These are phyloP conservation scores for Mesaphorura yosii DNA, from an alignment of 1,140 invertebrate species.

Conservation along the genomic window DNA sequence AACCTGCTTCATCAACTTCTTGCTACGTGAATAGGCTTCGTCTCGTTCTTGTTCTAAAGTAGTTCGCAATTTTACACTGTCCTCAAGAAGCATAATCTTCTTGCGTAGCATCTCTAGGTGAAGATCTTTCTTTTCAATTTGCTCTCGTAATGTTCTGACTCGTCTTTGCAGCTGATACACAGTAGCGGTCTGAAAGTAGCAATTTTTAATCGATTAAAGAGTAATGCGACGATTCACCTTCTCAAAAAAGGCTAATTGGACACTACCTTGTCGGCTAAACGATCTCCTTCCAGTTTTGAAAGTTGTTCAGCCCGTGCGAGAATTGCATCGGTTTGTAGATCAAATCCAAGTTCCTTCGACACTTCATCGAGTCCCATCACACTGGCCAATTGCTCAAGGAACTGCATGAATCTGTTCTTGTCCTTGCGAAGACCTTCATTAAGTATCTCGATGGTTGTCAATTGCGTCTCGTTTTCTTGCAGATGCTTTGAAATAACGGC, in stretches of 20 bases:
- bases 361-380: constrained; percentile 64
- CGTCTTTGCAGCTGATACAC: constrained; percentile 71
- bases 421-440: constrained; percentile 54
- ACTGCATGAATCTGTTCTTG: constrained; percentile 51
- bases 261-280: constrained; percentile 59
- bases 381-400: constrained; percentile 56
- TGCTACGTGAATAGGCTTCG: constrained; percentile 41
- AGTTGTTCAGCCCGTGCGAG: constrained; percentile 63
- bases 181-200: constrained; percentile 53
- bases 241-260: neutral
- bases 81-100: constrained; percentile 63
- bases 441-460: constrained; percentile 49
- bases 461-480: constrained; percentile 58
- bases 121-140: constrained; percentile 77
- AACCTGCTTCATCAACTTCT: constrained; percentile 61
- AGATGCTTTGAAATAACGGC: constrained; percentile 49
- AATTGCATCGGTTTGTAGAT: constrained; percentile 64
- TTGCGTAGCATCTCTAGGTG: constrained; percentile 77
- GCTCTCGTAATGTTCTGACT: constrained; percentile 67
- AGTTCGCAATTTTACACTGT: constrained; percentile 42
- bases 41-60: constrained; percentile 29
- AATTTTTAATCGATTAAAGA: constrained; percentile 1
- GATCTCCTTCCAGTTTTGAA: constrained; percentile 60
- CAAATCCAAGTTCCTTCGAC: constrained; percentile 60
- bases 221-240: neutral